Conservation (phyloP, 1,140 invertebrate genomes). For the Tachypleus tridentatus region DNA sequence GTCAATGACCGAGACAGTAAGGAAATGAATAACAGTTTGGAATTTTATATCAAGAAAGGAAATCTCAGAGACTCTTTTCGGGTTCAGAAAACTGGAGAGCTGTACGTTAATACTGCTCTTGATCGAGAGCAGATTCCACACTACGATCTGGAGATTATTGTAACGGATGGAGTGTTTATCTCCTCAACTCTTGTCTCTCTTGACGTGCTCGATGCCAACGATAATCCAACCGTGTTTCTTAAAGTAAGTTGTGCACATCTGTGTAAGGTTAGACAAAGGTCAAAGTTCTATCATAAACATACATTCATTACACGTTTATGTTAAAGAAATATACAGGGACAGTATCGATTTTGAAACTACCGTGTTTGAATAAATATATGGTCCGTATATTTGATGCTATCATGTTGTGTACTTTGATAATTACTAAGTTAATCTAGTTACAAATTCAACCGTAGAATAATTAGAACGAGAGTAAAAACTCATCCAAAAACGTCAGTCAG, state of each 20-base stretch:
- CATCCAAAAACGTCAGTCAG: too few relatives aligned
- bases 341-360: slow-evolving; percentile 12
- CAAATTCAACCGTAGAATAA: too few relatives aligned
- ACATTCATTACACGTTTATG: slow-evolving; percentile 56
- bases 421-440: too few relatives aligned
- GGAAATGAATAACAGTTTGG: slow-evolving; percentile 12
- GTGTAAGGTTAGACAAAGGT: slow-evolving; percentile 35
- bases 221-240: slow-evolving; percentile 40
- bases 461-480: too few relatives aligned
- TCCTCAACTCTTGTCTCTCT: slow-evolving; percentile 54
- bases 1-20: slow-evolving; percentile 48
- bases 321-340: slow-evolving; percentile 49
- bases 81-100: slow-evolving; percentile 32
- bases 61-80: slow-evolving; percentile 26
- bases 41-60: slow-evolving; percentile 24
- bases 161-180: slow-evolving; percentile 73
- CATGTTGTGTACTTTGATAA: too few relatives aligned
- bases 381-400: too few relatives aligned
- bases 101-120: slow-evolving; percentile 31
- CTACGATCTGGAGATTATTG: slow-evolving; percentile 60
- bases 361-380: too few relatives aligned
- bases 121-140: slow-evolving; percentile 35
- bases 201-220: slow-evolving; percentile 75
- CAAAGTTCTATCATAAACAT: slow-evolving; percentile 56
- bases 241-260: slow-evolving; percentile 32